Conservation (phyloP, 2,797 vertebrate genomes). For the Rhabdomys pumilio region DNA sequence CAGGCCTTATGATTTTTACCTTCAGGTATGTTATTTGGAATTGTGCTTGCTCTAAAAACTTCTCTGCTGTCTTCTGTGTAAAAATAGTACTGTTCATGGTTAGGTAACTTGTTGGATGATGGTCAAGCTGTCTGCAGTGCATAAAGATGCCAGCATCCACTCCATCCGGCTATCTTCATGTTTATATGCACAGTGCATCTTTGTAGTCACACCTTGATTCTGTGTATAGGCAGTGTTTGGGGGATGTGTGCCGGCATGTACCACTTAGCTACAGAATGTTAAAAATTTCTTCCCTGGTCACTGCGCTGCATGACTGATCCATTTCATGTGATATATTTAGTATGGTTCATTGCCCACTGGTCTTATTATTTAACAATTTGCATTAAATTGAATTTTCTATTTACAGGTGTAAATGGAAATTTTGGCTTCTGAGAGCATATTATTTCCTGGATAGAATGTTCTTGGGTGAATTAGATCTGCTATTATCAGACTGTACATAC, state of each 20-base stretch:
- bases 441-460: conserved; percentile 73
- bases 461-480: conserved; percentile 76
- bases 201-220: background rate
- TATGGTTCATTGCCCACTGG: conserved; percentile 82
- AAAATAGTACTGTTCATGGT: conserved; percentile 55
- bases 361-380: conserved; percentile 84
- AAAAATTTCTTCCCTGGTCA: conserved; percentile 79
- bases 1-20: conserved; percentile 53
- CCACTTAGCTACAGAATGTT: conserved; percentile 73
- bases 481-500: conserved; percentile 62
- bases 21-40: conserved; percentile 30
- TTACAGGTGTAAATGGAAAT: conserved; percentile 84
- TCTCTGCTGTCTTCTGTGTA: background rate
- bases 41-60: conserved; percentile 41
- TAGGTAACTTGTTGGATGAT: conserved; percentile 35
- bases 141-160: background rate
- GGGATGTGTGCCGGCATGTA: background rate
- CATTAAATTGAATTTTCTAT: conserved; percentile 85
- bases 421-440: conserved; percentile 82
- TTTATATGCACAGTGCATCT: background rate
- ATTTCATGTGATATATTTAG: conserved; percentile 83
- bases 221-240: background rate
- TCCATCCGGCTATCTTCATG: background rate
- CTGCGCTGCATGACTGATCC: conserved; percentile 82
- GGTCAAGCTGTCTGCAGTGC: conserved; percentile 61